These are phyloP conservation scores for Liparis tanakae DNA, from an alignment of 2,797 vertebrate genomes.

Conservation along the genomic window DNA sequence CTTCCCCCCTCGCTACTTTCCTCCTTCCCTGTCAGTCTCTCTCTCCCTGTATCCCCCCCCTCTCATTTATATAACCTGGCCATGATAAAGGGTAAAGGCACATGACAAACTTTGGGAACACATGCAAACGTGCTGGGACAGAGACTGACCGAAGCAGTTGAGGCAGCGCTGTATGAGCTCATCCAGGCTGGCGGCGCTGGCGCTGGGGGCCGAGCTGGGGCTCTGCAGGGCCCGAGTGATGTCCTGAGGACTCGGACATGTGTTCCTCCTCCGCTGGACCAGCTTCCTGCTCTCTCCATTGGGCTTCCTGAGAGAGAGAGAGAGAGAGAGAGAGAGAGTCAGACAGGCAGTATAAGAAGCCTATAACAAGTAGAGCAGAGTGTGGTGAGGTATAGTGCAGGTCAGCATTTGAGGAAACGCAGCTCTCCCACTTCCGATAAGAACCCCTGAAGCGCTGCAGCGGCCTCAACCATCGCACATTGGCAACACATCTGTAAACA, in stretches of 20 bases:
- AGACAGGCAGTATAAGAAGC: conserved; percentile 29
- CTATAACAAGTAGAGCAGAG: conserved; percentile 52
- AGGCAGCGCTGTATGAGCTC: conserved; percentile 91
- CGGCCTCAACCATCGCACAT: conserved; percentile 17
- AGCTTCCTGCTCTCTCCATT: conserved; percentile 77
- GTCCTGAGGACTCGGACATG: conserved; percentile 91
- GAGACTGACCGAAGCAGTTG: conserved; percentile 87
- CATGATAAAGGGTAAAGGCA: conserved; percentile 57
- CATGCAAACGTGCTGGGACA: conserved; percentile 26
- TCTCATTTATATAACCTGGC: conserved; percentile 71
- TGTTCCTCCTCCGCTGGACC: conserved; percentile 86
- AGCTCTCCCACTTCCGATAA: conserved; percentile 66
- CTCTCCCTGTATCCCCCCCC: conserved; percentile 37
- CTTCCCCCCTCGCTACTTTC: conserved; percentile 21
- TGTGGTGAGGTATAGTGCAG: conserved; percentile 40
- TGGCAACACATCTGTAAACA: conserved; percentile 21
- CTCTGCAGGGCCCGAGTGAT: conserved; percentile 88
- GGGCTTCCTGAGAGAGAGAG: conserved; percentile 81
- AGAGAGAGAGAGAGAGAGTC: conserved; percentile 4
- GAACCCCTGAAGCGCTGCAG: conserved; percentile 36
- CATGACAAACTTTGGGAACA: conserved; percentile 56
- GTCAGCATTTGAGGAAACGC: conserved; percentile 59
- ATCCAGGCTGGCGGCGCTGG: conserved; percentile 86
- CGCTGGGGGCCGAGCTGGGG: conserved; percentile 76
- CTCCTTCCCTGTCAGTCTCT: conserved; percentile 34